Evolutionary conservation across 2,797 vertebrate species (phyloP).

Genomic region (Enteromius argenteus): DNA sequence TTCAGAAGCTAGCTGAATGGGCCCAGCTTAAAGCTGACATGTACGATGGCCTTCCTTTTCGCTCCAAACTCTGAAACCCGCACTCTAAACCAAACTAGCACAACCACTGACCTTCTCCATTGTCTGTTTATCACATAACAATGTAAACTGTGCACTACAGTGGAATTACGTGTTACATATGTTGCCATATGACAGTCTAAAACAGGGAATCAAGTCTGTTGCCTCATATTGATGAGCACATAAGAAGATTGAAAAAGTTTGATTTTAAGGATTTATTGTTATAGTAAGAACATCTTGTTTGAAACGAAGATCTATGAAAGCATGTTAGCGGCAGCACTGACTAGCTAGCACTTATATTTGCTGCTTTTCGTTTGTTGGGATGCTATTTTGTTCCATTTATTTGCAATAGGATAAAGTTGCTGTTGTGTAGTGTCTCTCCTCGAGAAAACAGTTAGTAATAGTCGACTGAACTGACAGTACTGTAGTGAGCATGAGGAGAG

Average conservation of each 20-base stretch:
- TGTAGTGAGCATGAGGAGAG: slow-evolving; percentile 1
- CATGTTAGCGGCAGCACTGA: not conserved
- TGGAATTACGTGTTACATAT: not conserved
- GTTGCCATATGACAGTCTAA: not conserved
- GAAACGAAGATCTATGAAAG: not conserved
- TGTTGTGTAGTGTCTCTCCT: slow-evolving; percentile 12
- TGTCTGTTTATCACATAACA: not conserved
- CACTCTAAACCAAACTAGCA: slow-evolving; percentile 7
- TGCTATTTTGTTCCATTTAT: not conserved
- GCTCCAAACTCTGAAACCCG: slow-evolving; percentile 74
- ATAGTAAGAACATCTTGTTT: not conserved
- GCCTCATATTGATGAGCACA: slow-evolving; percentile 16
- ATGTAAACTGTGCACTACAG: not conserved
- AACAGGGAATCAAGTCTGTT: not conserved
- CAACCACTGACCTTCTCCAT: not conserved
- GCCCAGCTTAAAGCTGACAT: slow-evolving; percentile 89
- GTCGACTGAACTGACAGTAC: slow-evolving; percentile 16
- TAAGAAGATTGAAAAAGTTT: not conserved
- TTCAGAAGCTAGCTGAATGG: slow-evolving; percentile 92
- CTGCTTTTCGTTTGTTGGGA: not conserved
- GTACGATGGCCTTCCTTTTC: slow-evolving; percentile 89
- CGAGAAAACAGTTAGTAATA: not conserved
- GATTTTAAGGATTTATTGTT: not conserved
- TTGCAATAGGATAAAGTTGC: not conserved
- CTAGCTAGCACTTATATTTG: slow-evolving; percentile 16